These are phyloP conservation scores for Papilio demoleus DNA, from an alignment of 2,888 invertebrate genomes.

Conservation along the genomic window DNA sequence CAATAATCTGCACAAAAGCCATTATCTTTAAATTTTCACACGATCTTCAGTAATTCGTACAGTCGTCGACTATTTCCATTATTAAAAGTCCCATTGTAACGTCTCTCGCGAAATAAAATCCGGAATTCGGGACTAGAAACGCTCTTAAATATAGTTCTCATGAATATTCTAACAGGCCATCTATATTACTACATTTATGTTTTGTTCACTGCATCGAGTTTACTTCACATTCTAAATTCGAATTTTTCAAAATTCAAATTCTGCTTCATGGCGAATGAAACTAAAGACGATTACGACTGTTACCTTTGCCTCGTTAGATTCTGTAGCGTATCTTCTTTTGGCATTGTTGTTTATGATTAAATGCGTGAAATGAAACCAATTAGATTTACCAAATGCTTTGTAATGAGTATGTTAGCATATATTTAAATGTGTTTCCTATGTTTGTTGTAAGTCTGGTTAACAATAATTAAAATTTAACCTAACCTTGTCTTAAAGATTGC, in stretches of 20 bases:
- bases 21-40: slow-evolving; percentile 23
- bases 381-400: no score
- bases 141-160: slow-evolving; percentile 44
- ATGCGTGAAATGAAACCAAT: no score
- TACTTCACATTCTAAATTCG: background rate
- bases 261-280: no score
- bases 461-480: background rate
- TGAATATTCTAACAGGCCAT: slow-evolving; percentile 44
- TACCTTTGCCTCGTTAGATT: no score
- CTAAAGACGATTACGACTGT: no score
- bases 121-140: slow-evolving; percentile 43
- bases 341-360: no score
- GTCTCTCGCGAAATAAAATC: slow-evolving; percentile 44
- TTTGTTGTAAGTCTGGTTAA: no score
- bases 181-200: background rate
- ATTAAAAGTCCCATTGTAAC: slow-evolving; percentile 46
- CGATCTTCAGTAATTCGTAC: slow-evolving; percentile 14
- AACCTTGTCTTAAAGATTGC: background rate
- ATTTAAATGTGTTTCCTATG: no score
- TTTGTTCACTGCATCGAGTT: background rate
- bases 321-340: no score
- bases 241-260: no score
- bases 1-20: slow-evolving; percentile 20
- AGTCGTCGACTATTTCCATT: slow-evolving; percentile 42
- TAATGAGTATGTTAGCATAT: no score